Base-by-base conservation (phyloP, 2,113 vertebrate species). In the Ictalurus furcatus region DNA sequence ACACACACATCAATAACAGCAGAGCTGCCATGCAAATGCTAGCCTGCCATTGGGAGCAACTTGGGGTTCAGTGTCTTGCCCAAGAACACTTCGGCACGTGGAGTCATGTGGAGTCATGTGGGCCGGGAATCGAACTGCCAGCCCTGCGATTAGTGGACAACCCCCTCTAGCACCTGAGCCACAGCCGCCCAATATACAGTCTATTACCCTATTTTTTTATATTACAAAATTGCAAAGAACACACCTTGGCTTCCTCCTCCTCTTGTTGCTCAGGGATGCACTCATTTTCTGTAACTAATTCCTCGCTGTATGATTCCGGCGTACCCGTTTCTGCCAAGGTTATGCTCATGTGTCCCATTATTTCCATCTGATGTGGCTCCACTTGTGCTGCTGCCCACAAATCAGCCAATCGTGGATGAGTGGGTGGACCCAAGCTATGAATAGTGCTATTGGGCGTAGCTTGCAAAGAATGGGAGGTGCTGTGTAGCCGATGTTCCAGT, bases 321-420 rank as follows among this genome's bases (percentile, higher is more conserved):
- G 93, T 90, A 1, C 91, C 94, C 56, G 93, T 95, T 21, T 98
- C 97, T 91, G 95, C 95, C n/a, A 95, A 93, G 87, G 94, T 95
- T 87, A 94, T 95, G 30, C 94, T 94, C 95, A 96, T 89, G 92
- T 96, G 96, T 0, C 95, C 92, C 88, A 95, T 94, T 71, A 96
- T 95, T 92, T 96, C 96, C 91, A 94, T 93, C 93, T 95, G 95
- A 92, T 96, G 96, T 87, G 92, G 94, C 85, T 96, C 95, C 19
- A 94, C 92, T 93, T 95, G 96, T 89, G 93, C 97, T 89, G 93
- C 95, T 78, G 94, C 97, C 96, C 98, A 98, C 91, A 97, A 95
- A 65, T 98, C 97, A 28, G 96, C 96, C 85, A 97, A 93, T 86
- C 96, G 96, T 0, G 97, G 96, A 92, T 96, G 95, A 74, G 97